Evolutionary conservation across 2,888 invertebrate genomes (phyloP), one percentile per base, ranked within the genome.

Genomic region (Panzeria rudis): DNA sequence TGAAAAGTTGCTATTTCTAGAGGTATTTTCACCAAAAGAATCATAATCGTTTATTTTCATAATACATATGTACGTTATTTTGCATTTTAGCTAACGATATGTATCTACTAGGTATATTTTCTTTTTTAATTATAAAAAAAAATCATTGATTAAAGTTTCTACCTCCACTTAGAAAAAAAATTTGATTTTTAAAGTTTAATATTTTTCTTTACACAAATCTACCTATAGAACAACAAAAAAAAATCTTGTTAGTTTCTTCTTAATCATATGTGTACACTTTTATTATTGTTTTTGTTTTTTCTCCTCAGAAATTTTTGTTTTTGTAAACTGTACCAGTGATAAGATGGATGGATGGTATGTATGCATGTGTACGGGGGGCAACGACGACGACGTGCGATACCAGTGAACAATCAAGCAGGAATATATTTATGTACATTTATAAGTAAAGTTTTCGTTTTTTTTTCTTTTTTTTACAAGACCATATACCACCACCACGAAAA

Each of bases 251-350:
- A 79, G 75, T 79, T 32, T 56, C 50, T 72, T 75, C 47, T 79
- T 66, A 80, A 64, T 79, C 64, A 59, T 66, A 69, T 29, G 29
- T 29, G 5, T 75, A 79, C 61, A 50, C 54, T 59, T 47, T 47
- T 59, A 50, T 38, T 73, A 32, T 68, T 72, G 61, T 68, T 56
- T 20, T 64, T 83, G 54, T 76, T 78, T 68, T 62, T 64, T 52
- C 35, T 77, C 66, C 71, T 80, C 72, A 72, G 25, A 73, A 73
- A 56, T 66, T 83, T 86, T 88, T 88, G 87, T 87, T 88, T 89
- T 89, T 88, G 89, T 89, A 90, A 91, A 89, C 91, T 91, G 91
- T 91, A 91, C 91, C 89, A 90, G 78, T 77, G 84, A 75, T 81
- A 86, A 84, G 84, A 86, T 85, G 71, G 77, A 69, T 84, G 77